A percentile compares a stretch with the other conserved stretches of the same genome.
Evolutionary conservation across 2,888 invertebrate genomes (phyloP).

Genomic region (Himalopsyche japonica): DNA sequence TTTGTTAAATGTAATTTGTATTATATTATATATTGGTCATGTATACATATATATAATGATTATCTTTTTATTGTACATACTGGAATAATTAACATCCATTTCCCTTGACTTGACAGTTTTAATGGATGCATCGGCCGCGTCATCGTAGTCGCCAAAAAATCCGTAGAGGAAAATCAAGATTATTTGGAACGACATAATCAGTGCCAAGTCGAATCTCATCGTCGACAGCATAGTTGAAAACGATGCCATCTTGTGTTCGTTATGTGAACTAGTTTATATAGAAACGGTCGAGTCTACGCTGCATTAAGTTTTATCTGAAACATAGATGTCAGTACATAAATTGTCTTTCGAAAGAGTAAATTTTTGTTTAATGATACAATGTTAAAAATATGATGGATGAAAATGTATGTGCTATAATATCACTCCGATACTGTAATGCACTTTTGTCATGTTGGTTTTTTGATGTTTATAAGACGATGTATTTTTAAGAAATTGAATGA

Average conservation of each 20-base stretch:
- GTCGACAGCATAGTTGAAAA: conserved; percentile 18
- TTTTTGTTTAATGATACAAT: too few relatives aligned
- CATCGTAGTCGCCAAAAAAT: conserved; percentile 31
- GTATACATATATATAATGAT: too few relatives aligned
- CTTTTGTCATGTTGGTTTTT: too few relatives aligned
- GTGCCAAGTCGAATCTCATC: conserved; percentile 25
- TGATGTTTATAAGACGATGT: too few relatives aligned
- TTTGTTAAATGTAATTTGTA: too few relatives aligned
- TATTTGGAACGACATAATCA: conserved; percentile 32
- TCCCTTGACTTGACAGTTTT: conserved; percentile 9
- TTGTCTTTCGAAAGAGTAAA: too few relatives aligned
- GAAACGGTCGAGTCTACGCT: neutral
- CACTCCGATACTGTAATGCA: too few relatives aligned
- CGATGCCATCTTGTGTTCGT: conserved; percentile 1
- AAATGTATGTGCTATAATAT: too few relatives aligned
- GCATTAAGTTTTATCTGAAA: neutral
- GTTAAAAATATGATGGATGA: too few relatives aligned
- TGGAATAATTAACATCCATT: conserved; percentile 35
- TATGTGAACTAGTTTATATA: neutral
- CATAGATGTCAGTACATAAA: neutral
- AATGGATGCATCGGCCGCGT: conserved; percentile 28
- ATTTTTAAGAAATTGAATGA: too few relatives aligned
- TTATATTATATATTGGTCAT: too few relatives aligned
- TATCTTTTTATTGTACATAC: conserved; percentile 24
- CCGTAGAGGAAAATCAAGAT: conserved; percentile 29